These are phyloP conservation scores for Gallinago media DNA, from an alignment of 2,113 vertebrate genomes.

Conservation along the genomic window DNA sequence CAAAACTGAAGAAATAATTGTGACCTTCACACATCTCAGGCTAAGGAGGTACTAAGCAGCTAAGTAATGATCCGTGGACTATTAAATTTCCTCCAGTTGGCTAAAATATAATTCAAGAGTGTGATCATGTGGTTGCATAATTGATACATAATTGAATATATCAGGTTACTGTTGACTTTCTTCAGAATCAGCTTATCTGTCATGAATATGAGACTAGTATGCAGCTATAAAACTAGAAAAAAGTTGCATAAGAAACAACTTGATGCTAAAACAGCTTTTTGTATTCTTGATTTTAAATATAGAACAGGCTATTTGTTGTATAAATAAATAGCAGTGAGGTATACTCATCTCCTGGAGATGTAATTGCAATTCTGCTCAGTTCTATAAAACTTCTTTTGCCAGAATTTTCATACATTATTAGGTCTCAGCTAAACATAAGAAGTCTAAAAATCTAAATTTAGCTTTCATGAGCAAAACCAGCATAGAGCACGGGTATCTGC, in stretches of 20 bases:
- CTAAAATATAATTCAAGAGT: neutral
- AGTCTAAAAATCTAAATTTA: neutral
- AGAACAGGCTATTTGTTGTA: neutral
- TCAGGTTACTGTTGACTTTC: neutral
- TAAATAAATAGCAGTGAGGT: neutral
- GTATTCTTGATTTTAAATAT: neutral
- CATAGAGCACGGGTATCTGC: neutral
- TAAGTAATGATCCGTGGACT: neutral
- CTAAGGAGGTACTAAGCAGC: neutral
- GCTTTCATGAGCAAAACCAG: neutral
- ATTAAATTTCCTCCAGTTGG: neutral
- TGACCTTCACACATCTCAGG: neutral
- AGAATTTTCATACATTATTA: neutral
- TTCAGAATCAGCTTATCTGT: neutral
- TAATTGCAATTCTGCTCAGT: neutral
- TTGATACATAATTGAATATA: neutral
- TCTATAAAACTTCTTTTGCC: neutral
- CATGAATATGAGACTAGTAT: neutral
- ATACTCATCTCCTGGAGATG: neutral
- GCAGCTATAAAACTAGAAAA: neutral
- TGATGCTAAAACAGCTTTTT: neutral
- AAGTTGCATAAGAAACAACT: neutral
- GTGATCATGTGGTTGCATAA: neutral
- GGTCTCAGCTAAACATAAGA: neutral
- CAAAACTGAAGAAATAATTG: neutral